Evolutionary conservation across 2,113 vertebrate species (phyloP).

Genomic region (Sinocyclocheilus maitianheensis): DNA sequence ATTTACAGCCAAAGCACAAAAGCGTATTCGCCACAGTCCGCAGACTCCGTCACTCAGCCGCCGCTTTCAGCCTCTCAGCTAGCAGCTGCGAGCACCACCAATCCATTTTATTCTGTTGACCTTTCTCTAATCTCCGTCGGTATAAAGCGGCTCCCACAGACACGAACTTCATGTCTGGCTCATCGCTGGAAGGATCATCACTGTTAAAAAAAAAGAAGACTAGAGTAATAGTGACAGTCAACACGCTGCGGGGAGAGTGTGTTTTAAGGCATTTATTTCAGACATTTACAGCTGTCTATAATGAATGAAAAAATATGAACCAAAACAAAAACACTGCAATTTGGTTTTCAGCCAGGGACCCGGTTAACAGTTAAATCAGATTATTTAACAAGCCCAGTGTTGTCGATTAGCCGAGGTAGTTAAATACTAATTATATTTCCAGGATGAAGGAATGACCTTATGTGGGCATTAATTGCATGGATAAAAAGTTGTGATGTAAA

Average conservation of each 20-base stretch:
- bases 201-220: neutral
- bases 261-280: neutral
- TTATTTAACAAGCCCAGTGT: neutral
- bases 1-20: constrained; percentile 38
- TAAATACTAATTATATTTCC: neutral
- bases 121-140: constrained; percentile 51
- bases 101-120: constrained; percentile 51
- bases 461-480: neutral
- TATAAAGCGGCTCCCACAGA: constrained; percentile 39
- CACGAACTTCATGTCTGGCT: constrained; percentile 38
- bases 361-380: neutral
- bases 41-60: constrained; percentile 38
- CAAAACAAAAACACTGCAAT: neutral
- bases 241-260: constrained; percentile 9
- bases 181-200: constrained; percentile 32
- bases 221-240: constrained; percentile 36
- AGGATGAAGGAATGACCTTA: neutral
- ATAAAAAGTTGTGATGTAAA: constrained; percentile 12
- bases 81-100: constrained; percentile 33
- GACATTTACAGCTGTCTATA: neutral
- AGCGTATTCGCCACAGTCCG: constrained; percentile 29
- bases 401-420: neutral
- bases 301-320: neutral
- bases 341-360: neutral
- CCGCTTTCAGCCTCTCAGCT: constrained; percentile 33